Conservation (phyloP, 2,888 invertebrate species). For the Metalampra italica region DNA sequence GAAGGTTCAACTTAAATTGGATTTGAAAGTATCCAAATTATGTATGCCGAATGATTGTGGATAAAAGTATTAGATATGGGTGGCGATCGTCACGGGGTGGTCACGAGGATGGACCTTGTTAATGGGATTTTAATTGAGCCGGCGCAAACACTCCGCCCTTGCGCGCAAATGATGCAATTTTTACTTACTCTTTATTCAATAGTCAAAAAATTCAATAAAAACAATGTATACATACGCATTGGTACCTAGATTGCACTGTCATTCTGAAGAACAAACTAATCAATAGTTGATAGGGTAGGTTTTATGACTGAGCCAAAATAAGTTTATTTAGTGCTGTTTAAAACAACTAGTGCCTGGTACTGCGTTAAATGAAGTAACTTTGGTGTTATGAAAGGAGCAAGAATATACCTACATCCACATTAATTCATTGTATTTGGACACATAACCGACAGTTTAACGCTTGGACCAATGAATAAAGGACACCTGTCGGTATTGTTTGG, state of each 20-base stretch:
- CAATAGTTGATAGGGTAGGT: no score
- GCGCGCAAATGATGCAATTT: neutral
- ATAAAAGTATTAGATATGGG: constrained; percentile 51
- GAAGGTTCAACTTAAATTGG: constrained; percentile 11
- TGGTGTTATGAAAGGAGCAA: no score
- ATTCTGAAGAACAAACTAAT: no score
- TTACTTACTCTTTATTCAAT: neutral
- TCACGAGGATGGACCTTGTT: constrained; percentile 40
- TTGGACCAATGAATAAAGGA: constrained; percentile 6
- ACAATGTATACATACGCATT: no score
- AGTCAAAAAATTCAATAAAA: no score
- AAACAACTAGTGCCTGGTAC: no score
- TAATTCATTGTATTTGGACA: neutral
- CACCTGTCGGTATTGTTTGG: constrained; percentile 46
- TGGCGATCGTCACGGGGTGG: constrained; percentile 64
- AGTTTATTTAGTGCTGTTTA: no score
- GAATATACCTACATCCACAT: neutral
- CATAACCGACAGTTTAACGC: neutral
- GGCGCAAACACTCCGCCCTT: constrained; percentile 56
- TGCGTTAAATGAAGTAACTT: no score
- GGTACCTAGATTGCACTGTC: no score
- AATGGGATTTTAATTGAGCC: constrained; percentile 62
- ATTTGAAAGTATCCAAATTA: constrained; percentile 28
- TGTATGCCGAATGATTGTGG: constrained; percentile 42
- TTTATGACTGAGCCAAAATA: no score